These are phyloP conservation scores for Otis tarda DNA, from an alignment of 2,113 vertebrate species.

Conservation along the genomic window DNA sequence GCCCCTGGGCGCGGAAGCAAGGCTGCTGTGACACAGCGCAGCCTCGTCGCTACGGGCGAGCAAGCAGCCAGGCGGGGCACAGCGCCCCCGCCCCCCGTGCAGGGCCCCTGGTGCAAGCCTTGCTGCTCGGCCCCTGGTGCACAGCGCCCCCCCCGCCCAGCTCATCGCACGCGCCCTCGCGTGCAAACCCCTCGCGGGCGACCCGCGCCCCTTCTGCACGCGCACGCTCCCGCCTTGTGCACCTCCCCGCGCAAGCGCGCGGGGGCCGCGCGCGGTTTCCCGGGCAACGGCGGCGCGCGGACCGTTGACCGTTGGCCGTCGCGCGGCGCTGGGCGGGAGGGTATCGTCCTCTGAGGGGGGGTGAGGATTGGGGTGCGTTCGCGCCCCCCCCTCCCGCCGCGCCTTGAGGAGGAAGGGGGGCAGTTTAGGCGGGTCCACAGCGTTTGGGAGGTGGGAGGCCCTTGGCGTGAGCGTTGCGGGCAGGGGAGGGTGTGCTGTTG, in stretches of 20 bases:
- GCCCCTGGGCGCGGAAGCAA: not conserved
- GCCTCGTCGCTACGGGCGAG: not conserved
- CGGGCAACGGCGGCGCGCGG: not conserved
- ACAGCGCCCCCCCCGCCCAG: too few species aligned
- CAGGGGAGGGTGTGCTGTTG: not conserved
- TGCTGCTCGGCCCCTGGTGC: not conserved
- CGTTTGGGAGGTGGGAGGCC: too few species aligned
- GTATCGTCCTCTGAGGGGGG: not conserved
- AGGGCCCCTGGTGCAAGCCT: not conserved
- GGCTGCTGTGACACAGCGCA: accelerated
- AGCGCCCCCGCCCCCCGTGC: not conserved
- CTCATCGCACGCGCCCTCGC: too few species aligned
- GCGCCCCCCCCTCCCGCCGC: too few species aligned
- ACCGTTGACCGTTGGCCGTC: too few species aligned
- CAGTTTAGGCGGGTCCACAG: accelerated
- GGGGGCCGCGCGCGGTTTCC: not conserved
- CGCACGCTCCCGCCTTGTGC: too few species aligned
- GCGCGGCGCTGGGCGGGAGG: not conserved
- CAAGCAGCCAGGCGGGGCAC: not conserved
- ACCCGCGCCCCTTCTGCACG: too few species aligned
- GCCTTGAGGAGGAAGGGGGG: not conserved
- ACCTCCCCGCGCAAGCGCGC: too few species aligned
- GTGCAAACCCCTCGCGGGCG: too few species aligned
- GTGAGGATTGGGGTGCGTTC: not conserved
- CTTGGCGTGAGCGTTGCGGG: not conserved